These are phyloP conservation scores for Dastarcus helophoroides DNA, from an alignment of 2,888 invertebrate species.

Conservation along the genomic window DNA sequence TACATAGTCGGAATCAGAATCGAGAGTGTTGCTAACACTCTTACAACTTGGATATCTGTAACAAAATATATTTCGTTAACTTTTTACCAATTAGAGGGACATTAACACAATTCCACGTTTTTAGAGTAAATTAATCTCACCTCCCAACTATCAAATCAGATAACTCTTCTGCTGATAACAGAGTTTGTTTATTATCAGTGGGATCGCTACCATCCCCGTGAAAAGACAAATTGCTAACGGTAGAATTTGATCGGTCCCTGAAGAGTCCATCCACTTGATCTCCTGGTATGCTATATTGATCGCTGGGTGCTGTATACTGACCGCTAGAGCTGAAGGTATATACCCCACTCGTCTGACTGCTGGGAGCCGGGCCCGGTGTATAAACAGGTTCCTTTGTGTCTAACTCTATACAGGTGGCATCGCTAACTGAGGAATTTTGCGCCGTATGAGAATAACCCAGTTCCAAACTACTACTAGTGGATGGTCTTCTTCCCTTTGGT, in stretches of 20 bases:
- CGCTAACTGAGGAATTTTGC: slow-evolving; percentile 70
- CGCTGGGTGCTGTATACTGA: slow-evolving; percentile 34
- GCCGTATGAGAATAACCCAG: slow-evolving; percentile 78
- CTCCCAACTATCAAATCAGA: slow-evolving; percentile 75
- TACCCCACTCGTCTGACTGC: slow-evolving; percentile 76
- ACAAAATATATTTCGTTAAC: too few species aligned
- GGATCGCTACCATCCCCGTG: slow-evolving; percentile 85
- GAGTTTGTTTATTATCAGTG: slow-evolving; percentile 61
- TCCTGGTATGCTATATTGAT: slow-evolving; percentile 26
- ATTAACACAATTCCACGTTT: too few species aligned
- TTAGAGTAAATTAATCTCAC: too few species aligned
- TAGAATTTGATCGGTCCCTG: slow-evolving; percentile 63
- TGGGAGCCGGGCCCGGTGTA: slow-evolving; percentile 50
- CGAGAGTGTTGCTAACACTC: slow-evolving; percentile 73
- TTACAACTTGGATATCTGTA: slow-evolving; percentile 66
- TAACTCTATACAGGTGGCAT: slow-evolving; percentile 56
- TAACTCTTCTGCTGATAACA: slow-evolving; percentile 71
- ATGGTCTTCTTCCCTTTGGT: slow-evolving; percentile 48
- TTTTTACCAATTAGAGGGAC: too few species aligned
- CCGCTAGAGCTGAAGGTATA: slow-evolving; percentile 67
- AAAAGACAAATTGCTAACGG: slow-evolving; percentile 71
- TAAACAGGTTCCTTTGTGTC: slow-evolving; percentile 44
- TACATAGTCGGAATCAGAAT: slow-evolving; percentile 85
- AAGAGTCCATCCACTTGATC: slow-evolving; percentile 43
- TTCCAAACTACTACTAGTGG: slow-evolving; percentile 72